Conservation (phyloP, 2,888 invertebrate genomes). For the Brachypterus glaber region DNA sequence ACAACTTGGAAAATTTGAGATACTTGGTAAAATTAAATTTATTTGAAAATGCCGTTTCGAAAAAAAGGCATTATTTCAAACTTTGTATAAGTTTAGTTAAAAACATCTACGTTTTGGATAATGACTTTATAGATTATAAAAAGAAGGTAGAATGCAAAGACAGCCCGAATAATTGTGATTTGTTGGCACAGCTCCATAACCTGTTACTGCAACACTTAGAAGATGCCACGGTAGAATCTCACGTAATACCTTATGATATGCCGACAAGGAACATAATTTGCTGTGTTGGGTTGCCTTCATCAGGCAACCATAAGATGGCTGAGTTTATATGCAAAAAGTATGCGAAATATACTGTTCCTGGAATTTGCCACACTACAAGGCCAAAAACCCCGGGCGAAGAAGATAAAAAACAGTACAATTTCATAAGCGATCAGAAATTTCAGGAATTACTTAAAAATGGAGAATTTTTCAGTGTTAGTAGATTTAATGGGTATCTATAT, state of each 20-base stretch:
- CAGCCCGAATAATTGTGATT: conserved; percentile 3
- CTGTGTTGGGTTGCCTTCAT: conserved; percentile 39
- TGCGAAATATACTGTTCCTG: conserved; percentile 23
- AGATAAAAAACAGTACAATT: conserved; percentile 33
- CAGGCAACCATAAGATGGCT: conserved; percentile 32
- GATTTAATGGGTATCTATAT: conserved; percentile 37
- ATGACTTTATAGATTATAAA: too few relatives aligned
- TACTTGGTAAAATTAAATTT: conserved; percentile 27
- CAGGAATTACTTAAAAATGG: conserved; percentile 36
- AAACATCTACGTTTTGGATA: background rate
- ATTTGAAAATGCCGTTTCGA: background rate
- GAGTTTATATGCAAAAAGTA: conserved; percentile 26
- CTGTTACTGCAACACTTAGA: conserved; percentile 27
- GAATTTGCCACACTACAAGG: conserved; percentile 38
- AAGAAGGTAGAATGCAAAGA: conserved; percentile 5
- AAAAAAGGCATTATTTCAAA: background rate
- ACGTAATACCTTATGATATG: conserved; percentile 35
- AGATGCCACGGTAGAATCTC: conserved; percentile 25
- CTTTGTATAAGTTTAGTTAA: background rate
- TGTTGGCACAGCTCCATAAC: conserved; percentile 22
- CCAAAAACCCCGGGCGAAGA: conserved; percentile 25
- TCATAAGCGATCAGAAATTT: conserved; percentile 33
- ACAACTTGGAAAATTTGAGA: conserved; percentile 31
- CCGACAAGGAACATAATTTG: conserved; percentile 36
- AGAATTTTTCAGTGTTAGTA: conserved; percentile 38